These are phyloP conservation scores for Mystacides longicornis DNA, from an alignment of 2,888 invertebrate genomes.

Conservation along the genomic window DNA sequence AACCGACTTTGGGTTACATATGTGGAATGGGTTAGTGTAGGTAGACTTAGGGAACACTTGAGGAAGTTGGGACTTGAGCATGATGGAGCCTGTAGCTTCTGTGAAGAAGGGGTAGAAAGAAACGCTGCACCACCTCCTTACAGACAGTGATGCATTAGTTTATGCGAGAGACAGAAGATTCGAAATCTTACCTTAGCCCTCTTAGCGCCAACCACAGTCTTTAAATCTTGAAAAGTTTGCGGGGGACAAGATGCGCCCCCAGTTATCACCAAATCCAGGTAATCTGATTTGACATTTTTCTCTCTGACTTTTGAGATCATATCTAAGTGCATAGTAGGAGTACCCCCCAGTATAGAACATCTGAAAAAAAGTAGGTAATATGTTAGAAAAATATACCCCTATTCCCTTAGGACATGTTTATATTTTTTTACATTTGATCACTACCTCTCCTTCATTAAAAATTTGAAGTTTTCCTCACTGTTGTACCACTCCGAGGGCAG, in stretches of 20 bases:
- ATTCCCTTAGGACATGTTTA: neutral
- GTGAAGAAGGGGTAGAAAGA: too few species aligned
- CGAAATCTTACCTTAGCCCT: conserved; percentile 44
- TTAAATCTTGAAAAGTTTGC: conserved; percentile 50
- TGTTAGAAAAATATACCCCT: neutral
- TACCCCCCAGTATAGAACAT: conserved; percentile 67
- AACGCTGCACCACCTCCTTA: too few species aligned
- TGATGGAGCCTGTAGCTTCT: too few species aligned
- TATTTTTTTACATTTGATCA: conserved; percentile 11
- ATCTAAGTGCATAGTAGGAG: conserved; percentile 85
- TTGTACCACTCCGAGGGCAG: conserved; percentile 56
- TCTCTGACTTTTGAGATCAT: conserved; percentile 47
- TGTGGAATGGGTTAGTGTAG: too few species aligned
- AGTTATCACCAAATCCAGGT: conserved; percentile 51
- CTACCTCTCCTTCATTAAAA: conserved; percentile 64
- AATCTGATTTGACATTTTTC: conserved; percentile 30
- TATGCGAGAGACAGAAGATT: too few species aligned
- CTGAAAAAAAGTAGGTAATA: conserved; percentile 41
- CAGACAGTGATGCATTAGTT: too few species aligned
- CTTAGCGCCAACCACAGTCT: conserved; percentile 43
- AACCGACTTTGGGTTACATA: too few species aligned
- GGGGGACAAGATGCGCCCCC: conserved; percentile 76
- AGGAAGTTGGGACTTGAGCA: too few species aligned
- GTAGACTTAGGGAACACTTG: too few species aligned
- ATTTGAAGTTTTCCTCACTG: conserved; percentile 53